Conservation (phyloP, 2,888 invertebrate species). For the Leptopilina drosophilae region DNA sequence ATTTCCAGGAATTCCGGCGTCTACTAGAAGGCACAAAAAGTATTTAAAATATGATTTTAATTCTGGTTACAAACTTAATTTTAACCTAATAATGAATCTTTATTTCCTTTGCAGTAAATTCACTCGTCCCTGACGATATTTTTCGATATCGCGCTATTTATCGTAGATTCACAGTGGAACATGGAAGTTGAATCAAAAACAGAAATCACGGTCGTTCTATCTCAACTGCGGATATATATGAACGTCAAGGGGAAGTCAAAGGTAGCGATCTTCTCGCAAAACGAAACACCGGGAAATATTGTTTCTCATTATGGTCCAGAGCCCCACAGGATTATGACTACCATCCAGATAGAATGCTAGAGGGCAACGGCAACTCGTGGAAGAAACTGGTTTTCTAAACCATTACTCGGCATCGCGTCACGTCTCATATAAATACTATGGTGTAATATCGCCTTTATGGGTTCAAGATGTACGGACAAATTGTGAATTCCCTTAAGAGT, state of each 20-base stretch:
- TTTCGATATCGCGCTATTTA: too few relatives aligned
- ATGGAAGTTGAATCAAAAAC: too few relatives aligned
- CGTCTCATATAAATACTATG: constrained; percentile 60
- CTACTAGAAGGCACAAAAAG: too few relatives aligned
- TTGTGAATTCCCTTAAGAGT: constrained; percentile 50
- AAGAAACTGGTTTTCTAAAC: constrained; percentile 60
- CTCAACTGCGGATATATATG: too few relatives aligned
- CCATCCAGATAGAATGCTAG: constrained; percentile 46
- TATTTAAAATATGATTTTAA: too few relatives aligned
- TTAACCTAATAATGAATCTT: too few relatives aligned
- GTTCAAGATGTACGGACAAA: constrained; percentile 51
- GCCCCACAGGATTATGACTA: constrained; percentile 54
- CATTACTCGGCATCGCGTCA: constrained; percentile 60
- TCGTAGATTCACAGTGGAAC: too few relatives aligned
- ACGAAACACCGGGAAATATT: constrained; percentile 52
- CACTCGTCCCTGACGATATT: too few relatives aligned
- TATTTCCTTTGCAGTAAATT: too few relatives aligned
- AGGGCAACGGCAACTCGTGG: constrained; percentile 50
- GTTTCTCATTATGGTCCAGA: constrained; percentile 57
- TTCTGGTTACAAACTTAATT: too few relatives aligned
- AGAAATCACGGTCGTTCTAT: too few relatives aligned
- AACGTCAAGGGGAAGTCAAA: constrained; percentile 36
- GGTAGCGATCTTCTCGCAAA: constrained; percentile 46
- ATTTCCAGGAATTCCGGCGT: too few relatives aligned
- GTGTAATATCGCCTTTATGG: constrained; percentile 59